Evolutionary conservation across 2,113 vertebrate species (phyloP), one percentile per base, ranked within the genome.

Genomic region (Ctenomys sociabilis): DNA sequence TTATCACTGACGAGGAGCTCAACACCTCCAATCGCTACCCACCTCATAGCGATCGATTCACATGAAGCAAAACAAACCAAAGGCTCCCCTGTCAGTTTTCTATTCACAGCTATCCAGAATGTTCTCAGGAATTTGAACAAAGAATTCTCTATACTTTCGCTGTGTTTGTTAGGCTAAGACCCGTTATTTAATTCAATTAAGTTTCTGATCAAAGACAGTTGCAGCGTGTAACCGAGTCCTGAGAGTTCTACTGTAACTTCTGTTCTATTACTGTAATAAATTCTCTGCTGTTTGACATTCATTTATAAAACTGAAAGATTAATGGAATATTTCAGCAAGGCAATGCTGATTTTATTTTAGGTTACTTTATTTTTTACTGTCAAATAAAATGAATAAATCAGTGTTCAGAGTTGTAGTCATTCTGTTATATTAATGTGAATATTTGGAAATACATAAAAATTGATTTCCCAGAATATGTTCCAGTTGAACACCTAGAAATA

Each of bases 271-370:
- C 8, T 17, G 21, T 87, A 70, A 90, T 82, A 93, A 24, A 45
- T 75, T 75, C 78, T 45, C 52, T 57, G 7, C 72, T 93, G 24
- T 59, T 92, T 91, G 64, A 72, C n/a, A 68, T 80, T 95, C 64
- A 52, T 80, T 96, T 91, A 91, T 68, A 70, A 83, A 82, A 88
- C 3, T 72, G 84, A 96, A 94, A 83, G 80, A 93, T 84, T 84
- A 86, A 90, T 68, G 93, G 52, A 82, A 92, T 59, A 35, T 66
- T 92, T 95, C 70, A 82, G 30, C 9, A 66, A 94, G n/a, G 85
- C 11, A 93, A 78, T 52, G 21, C 28, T 94, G 85, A 75, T 43
- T 93, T 95, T 92, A 64, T 88, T 93, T 95, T 85, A 80, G 32
- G 22, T 87, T 89, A 37, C 72, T 59, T 82, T 59, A 43, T 72